Percentiles rank a stretch among this genome's conserved stretches.
These are phyloP conservation scores for Agonum fuliginosum DNA, from an alignment of 2,888 invertebrate genomes.

Conservation along the genomic window DNA sequence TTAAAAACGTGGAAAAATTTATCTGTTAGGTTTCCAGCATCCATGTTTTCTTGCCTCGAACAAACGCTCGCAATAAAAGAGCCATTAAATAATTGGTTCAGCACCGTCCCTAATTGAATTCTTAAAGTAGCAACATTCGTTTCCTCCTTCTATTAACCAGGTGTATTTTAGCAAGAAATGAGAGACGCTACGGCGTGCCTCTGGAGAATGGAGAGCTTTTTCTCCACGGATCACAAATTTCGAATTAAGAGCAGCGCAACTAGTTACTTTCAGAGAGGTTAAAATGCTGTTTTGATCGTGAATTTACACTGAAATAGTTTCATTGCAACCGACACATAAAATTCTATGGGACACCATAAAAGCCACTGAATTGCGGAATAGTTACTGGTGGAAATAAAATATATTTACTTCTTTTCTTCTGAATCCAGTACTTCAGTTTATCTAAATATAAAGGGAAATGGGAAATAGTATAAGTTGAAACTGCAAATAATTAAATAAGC, in stretches of 20 bases:
- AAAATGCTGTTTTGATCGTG: conserved; percentile 24
- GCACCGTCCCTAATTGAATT: conserved; percentile 46
- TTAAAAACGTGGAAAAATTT: conserved; percentile 16
- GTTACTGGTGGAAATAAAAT: too few relatives aligned
- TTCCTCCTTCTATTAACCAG: conserved; percentile 39
- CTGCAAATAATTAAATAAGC: too few relatives aligned
- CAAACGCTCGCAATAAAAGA: conserved; percentile 45
- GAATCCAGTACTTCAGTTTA: neutral
- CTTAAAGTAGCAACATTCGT: conserved; percentile 49
- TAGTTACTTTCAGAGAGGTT: conserved; percentile 3
- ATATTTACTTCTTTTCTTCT: neutral
- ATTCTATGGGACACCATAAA: too few relatives aligned
- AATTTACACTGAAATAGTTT: neutral
- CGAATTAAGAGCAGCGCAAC: conserved; percentile 37
- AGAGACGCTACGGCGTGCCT: neutral
- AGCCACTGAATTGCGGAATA: too few relatives aligned
- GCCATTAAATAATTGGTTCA: conserved; percentile 52
- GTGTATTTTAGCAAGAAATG: conserved; percentile 49
- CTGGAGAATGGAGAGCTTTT: conserved; percentile 9
- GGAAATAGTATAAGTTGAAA: too few relatives aligned
- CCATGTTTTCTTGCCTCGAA: conserved; percentile 34
- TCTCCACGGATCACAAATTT: conserved; percentile 52
- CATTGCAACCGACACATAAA: neutral
- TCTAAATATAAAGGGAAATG: too few relatives aligned
- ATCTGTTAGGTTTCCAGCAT: neutral